Evolutionary conservation across 2,888 invertebrate genomes (phyloP), one percentile per base, ranked within the genome.

Genomic region (Thecophora atra): DNA sequence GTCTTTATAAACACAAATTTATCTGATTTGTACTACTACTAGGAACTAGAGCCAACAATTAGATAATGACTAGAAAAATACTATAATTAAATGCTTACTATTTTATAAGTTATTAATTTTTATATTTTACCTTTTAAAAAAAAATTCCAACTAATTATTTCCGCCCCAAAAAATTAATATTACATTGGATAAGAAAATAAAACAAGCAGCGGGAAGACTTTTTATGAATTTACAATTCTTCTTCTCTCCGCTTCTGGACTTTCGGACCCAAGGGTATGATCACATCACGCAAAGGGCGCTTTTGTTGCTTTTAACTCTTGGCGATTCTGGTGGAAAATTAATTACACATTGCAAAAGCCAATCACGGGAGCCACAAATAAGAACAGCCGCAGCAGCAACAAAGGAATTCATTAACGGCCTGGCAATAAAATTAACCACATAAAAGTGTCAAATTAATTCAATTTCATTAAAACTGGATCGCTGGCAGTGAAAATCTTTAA

Each of bases 401-500:
- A 26, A 47, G 26, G 47, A 24, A 21, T 19, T 56, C 37, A 68
- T 56, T 52, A 54, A 67, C 64, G 24, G 15, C 21, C 30, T 11
- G 54, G 42, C 70, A 64, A 70, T 70, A 51, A 70, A 70, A 63
- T 52, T 51, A 51, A 70, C 63, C 70, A 30, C 70, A 70, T 30
- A 58, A 62, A 63, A 66, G 71, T 71, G 66, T 58, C 71, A 71
- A 47, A 71, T 60, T 58, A 71, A 66, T 71, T 71, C 28, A 71
- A 66, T 71, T 71, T 37, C 56, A 64, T 63, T 37, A 62, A 70
- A 70, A 62, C 51, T 26, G 17, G 15, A 19, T 19, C 52, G 47
- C 51, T 28, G 26, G 26, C 65, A 26, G 26, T 30, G 30, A 19
- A 26, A 6, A 52, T 24, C 52, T 47, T 65, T 65, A 65, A 65